These are phyloP conservation scores for Rhaphigaster nebulosa DNA, from an alignment of 2,888 invertebrate genomes.

Conservation along the genomic window DNA sequence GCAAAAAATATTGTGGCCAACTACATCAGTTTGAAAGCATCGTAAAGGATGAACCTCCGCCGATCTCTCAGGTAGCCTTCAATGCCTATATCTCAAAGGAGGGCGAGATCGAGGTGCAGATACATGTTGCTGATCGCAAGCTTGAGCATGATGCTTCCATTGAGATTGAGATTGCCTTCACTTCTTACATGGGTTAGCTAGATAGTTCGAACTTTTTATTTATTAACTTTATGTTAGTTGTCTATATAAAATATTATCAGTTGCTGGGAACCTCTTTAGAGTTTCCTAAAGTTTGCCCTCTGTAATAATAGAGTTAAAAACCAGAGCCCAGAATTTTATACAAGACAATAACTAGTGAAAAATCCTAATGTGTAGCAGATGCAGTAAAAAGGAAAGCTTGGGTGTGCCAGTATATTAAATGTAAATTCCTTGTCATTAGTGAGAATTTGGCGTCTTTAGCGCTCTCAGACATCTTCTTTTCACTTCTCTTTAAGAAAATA, in stretches of 20 bases:
- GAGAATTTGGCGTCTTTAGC: too few species aligned
- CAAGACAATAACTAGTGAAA: too few species aligned
- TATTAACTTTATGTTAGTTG: not conserved
- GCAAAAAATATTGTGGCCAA: constrained; percentile 51
- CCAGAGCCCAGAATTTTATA: too few species aligned
- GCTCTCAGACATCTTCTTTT: too few species aligned
- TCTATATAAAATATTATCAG: not conserved
- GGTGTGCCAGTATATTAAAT: too few species aligned
- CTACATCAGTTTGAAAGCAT: not conserved
- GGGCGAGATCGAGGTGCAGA: constrained; percentile 69
- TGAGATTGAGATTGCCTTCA: constrained; percentile 70
- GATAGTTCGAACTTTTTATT: not conserved
- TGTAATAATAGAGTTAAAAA: too few species aligned
- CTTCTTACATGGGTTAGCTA: constrained; percentile 69
- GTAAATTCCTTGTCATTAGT: too few species aligned
- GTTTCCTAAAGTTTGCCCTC: too few species aligned
- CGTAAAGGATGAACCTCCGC: not conserved
- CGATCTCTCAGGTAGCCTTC: constrained; percentile 58
- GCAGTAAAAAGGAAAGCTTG: too few species aligned
- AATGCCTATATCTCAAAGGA: constrained; percentile 67
- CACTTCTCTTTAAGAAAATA: too few species aligned
- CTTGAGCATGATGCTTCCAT: constrained; percentile 67
- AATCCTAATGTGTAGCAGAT: too few species aligned
- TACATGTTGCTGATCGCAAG: constrained; percentile 69
- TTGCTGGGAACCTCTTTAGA: not conserved